These are phyloP conservation scores for Oryzias sinensis DNA, from an alignment of 2,797 vertebrate species.

Conservation along the genomic window DNA sequence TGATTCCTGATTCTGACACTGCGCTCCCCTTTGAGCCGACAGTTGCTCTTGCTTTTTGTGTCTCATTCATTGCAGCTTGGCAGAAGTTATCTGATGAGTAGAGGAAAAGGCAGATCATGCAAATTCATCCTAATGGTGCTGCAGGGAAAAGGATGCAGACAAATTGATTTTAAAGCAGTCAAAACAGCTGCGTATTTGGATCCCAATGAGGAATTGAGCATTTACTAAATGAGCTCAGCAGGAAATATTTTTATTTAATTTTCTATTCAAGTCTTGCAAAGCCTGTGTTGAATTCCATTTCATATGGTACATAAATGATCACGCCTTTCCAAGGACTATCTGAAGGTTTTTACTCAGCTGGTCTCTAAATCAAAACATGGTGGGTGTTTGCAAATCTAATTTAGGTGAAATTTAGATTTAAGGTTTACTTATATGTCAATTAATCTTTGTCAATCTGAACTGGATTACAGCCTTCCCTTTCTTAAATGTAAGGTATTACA, in stretches of 20 bases:
- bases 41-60: constrained; percentile 6
- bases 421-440: no score
- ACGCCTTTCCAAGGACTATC: no score
- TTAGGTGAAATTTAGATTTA: no score
- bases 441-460: no score
- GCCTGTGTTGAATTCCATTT: constrained; percentile 28
- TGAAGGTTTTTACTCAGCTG: no score
- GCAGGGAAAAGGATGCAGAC: constrained; percentile 42
- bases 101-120: constrained; percentile 20
- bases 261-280: not conserved
- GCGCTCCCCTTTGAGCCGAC: constrained; percentile 29
- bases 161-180: constrained; percentile 53
- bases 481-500: no score
- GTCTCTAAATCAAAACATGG: no score
- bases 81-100: constrained; percentile 54
- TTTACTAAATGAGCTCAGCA: constrained; percentile 41
- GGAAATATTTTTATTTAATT: constrained; percentile 22
- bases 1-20: constrained; percentile 46
- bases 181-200: constrained; percentile 41
- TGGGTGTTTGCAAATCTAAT: no score
- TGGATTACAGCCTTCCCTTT: no score
- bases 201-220: constrained; percentile 47
- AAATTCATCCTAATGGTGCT: constrained; percentile 40
- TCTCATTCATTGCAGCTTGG: constrained; percentile 30
- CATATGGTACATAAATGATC: constrained; percentile 9